phyloP scores from a whole-genome alignment of 1,140 invertebrate species.

The Brachionus paranguensis region DNA sequence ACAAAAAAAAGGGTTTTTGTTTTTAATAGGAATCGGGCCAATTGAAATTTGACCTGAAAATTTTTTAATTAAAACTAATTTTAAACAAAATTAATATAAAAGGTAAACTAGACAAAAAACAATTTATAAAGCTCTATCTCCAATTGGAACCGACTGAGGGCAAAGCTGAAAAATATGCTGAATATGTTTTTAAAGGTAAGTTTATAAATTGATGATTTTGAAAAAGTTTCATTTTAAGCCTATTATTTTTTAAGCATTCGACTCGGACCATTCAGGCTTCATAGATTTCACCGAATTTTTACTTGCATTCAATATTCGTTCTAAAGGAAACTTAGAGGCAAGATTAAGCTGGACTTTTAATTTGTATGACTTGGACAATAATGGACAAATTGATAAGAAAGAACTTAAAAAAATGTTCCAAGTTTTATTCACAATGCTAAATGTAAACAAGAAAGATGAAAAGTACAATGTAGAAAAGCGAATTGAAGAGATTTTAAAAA shows the following conservation, averaged over 20 bases:
- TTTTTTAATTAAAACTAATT: neutral
- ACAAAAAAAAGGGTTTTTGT: too few species aligned
- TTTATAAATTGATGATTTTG: neutral
- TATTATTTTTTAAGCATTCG: neutral
- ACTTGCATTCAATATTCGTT: slow-evolving; percentile 19
- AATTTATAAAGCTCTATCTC: slow-evolving; percentile 30
- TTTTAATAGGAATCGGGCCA: neutral
- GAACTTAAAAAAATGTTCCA: slow-evolving; percentile 39
- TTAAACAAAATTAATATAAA: neutral
- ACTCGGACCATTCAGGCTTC: slow-evolving; percentile 26
- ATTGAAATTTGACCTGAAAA: neutral
- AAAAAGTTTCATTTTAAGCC: neutral
- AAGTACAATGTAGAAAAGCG: slow-evolving; percentile 35
- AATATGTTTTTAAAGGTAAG: slow-evolving; percentile 34
- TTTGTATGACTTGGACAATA: slow-evolving; percentile 40
- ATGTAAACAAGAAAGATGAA: slow-evolving; percentile 29
- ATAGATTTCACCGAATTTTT: slow-evolving; percentile 40
- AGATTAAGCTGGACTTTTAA: slow-evolving; percentile 37
- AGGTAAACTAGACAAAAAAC: slow-evolving; percentile 39
- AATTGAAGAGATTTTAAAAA: slow-evolving; percentile 24
- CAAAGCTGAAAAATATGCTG: slow-evolving; percentile 41
- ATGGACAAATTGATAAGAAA: slow-evolving; percentile 35
- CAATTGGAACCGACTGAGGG: slow-evolving; percentile 31
- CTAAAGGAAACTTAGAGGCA: slow-evolving; percentile 29
- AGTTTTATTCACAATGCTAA: slow-evolving; percentile 12